phyloP scores from a whole-genome alignment of 2,113 vertebrate genomes.

The Recurvirostra avosetta region DNA sequence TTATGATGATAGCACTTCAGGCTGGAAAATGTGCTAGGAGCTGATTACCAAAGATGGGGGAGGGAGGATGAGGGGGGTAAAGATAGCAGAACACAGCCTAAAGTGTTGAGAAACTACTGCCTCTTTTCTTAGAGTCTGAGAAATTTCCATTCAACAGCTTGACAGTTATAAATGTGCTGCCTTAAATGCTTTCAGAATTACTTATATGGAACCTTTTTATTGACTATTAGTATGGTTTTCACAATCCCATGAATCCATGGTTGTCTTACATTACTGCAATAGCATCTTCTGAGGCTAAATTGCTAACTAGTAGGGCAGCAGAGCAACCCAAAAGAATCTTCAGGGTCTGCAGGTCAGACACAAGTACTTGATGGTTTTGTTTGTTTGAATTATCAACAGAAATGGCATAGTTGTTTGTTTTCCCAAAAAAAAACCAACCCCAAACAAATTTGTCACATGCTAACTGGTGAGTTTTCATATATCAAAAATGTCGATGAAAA shows the following conservation, averaged over 20 bases:
- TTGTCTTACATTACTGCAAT: background rate
- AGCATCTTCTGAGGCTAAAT: background rate
- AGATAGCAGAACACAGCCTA: background rate
- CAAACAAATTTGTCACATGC: background rate
- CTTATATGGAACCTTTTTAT: background rate
- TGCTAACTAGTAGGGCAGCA: background rate
- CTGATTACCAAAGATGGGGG: background rate
- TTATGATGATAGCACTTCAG: background rate
- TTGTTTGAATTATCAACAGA: background rate
- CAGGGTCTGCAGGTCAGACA: background rate
- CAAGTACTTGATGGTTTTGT: background rate
- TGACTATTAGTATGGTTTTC: background rate
- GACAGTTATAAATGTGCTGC: background rate
- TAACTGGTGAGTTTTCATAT: background rate
- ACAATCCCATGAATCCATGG: background rate
- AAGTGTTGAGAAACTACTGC: background rate
- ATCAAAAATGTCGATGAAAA: background rate
- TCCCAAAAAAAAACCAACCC: background rate
- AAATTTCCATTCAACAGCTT: background rate
- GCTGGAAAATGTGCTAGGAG: background rate
- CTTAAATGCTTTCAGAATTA: slow-evolving; percentile 1
- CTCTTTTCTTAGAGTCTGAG: background rate
- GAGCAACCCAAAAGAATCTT: background rate
- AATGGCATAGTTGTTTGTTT: background rate
- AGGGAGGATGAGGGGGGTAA: background rate